A percentile compares a stretch with the other conserved stretches of the same genome.
These are phyloP conservation scores for Chrysopa pallens DNA, from an alignment of 1,140 invertebrate species.

Conservation along the genomic window DNA sequence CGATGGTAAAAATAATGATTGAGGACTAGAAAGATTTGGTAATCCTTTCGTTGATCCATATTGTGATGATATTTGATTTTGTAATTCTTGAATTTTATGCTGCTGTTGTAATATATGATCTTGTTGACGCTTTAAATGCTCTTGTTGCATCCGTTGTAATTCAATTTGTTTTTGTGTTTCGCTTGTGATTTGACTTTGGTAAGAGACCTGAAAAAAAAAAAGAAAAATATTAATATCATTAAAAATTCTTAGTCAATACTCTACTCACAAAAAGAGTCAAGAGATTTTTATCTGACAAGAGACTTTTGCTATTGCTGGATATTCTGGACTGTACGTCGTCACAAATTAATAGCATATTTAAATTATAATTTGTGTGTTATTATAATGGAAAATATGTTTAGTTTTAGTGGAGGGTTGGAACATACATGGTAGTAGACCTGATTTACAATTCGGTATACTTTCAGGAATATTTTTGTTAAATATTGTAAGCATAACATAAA, in stretches of 20 bases:
- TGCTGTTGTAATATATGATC: slow-evolving; percentile 27
- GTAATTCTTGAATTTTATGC: slow-evolving; percentile 33
- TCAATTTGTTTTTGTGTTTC: slow-evolving; percentile 21
- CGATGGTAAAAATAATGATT: slow-evolving; percentile 30
- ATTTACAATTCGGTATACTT: too few species aligned
- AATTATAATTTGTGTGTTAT: too few species aligned
- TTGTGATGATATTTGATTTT: slow-evolving; percentile 21
- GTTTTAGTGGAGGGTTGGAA: too few species aligned
- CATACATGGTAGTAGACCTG: too few species aligned
- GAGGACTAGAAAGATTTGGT: slow-evolving; percentile 16
- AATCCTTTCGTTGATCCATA: slow-evolving; percentile 15
- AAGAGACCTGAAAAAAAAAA: slow-evolving; percentile 15
- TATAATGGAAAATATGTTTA: too few species aligned
- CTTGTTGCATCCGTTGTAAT: slow-evolving; percentile 16
- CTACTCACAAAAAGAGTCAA: too few species aligned
- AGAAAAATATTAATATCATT: slow-evolving; percentile 1
- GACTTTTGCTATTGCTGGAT: too few species aligned
- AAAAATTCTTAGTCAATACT: not conserved
- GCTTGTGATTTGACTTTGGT: slow-evolving; percentile 15
- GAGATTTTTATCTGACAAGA: too few species aligned
- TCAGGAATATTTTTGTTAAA: too few species aligned
- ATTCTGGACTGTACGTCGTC: too few species aligned
- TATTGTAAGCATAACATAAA: too few species aligned
- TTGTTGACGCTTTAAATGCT: slow-evolving; percentile 25
- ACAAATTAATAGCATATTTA: too few species aligned